Conservation (phyloP, 2,113 vertebrate genomes). For the Oreotragus oreotragus region DNA sequence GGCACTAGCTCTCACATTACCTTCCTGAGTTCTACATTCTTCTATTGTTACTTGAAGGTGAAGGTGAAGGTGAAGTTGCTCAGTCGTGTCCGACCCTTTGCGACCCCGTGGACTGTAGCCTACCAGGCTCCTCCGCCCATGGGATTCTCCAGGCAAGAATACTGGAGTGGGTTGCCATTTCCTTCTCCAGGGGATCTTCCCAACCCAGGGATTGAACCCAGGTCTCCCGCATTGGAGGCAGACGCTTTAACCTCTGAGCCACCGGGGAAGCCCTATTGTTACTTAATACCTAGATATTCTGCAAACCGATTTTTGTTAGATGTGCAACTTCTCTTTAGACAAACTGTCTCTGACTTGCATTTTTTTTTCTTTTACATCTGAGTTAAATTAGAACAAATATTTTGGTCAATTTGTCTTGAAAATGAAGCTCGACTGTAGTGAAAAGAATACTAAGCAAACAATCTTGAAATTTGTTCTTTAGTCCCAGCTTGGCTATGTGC, state of each 20-base stretch:
- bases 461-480: not conserved
- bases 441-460: not conserved
- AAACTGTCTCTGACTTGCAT: not conserved
- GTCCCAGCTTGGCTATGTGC: not conserved
- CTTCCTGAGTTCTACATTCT: not conserved
- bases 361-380: not conserved
- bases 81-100: too few relatives aligned
- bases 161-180: too few relatives aligned
- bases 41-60: not conserved
- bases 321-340: not conserved
- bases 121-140: too few relatives aligned
- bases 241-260: too few relatives aligned
- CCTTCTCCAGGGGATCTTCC: too few relatives aligned
- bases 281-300: not conserved
- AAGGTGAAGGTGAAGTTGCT: too few relatives aligned
- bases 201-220: too few relatives aligned
- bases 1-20: not conserved
- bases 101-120: too few relatives aligned
- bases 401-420: not conserved
- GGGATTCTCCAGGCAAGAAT: too few relatives aligned
- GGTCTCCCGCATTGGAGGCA: too few relatives aligned
- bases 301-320: not conserved
- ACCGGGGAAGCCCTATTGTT: too few relatives aligned
- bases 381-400: not conserved
- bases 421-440: not conserved